phyloP scores from a whole-genome alignment of 2,797 vertebrate genomes.

The Peromyscus aztecus region DNA sequence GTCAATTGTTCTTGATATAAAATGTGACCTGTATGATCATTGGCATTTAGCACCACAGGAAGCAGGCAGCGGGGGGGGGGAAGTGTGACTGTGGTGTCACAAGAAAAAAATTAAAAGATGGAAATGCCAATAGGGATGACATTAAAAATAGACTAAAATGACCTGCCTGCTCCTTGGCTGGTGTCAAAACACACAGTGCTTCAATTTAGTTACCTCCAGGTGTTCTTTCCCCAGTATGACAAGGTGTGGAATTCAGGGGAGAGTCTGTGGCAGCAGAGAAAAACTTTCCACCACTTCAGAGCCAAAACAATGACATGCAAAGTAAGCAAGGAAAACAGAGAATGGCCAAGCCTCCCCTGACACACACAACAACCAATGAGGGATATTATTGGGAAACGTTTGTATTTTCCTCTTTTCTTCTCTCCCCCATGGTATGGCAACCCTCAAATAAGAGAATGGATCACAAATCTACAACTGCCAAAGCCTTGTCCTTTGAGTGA shows the following conservation, averaged over 20 bases:
- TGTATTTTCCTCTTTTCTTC: background rate
- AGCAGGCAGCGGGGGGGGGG: background rate
- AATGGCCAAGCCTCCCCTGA: background rate
- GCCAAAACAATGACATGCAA: constrained; percentile 8
- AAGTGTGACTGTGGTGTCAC: background rate
- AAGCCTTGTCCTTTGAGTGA: background rate
- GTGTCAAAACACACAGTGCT: constrained; percentile 59
- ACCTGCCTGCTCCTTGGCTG: constrained; percentile 65
- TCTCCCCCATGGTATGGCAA: rapidly evolving
- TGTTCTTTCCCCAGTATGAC: constrained; percentile 54
- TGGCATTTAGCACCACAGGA: constrained; percentile 73
- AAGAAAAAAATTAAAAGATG: constrained; percentile 29
- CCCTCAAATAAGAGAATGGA: background rate
- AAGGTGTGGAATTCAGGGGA: constrained; percentile 67
- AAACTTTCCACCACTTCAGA: background rate
- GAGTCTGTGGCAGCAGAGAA: constrained; percentile 64
- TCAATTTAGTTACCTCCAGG: constrained; percentile 81
- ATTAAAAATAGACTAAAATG: constrained; percentile 80
- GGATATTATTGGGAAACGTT: background rate
- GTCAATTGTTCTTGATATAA: constrained; percentile 37
- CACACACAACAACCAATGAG: too few species aligned
- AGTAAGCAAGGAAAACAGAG: constrained; percentile 3
- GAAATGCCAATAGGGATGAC: constrained; percentile 65
- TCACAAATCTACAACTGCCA: background rate
- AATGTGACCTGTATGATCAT: constrained; percentile 63